Base-by-base conservation (phyloP, 2,797 vertebrate genomes). In the Carapus acus region DNA sequence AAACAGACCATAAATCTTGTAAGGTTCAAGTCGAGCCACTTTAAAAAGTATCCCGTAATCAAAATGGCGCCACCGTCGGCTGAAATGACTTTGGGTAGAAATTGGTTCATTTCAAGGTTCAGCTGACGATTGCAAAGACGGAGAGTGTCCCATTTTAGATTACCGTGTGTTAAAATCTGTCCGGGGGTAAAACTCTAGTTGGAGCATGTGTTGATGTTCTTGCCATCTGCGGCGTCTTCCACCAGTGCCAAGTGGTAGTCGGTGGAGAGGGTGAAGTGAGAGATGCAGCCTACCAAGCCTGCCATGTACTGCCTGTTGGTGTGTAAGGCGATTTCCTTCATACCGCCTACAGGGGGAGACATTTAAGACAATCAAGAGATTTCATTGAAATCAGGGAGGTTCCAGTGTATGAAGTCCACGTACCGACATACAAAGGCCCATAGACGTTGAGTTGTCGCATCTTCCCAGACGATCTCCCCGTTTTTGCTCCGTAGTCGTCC, bases 171-270 rank as follows among this genome's bases (percentile, higher is more conserved):
- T 60, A 37, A 43, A 33, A 33, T 8, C 24, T 9, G 8, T 9
- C 8, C 12, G 6, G 37, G 57, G 45, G 59, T 54, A 21, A 34
- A 55, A 73, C 78, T 88, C 83, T 91, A 96, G 74, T 90, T 90
- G 74, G 91, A 90, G 67, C 96, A 98, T 0, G 85, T 98, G 76
- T 98, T 96, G 86, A 99, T 97, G 87, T 99, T 99, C 83, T 97
- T 97, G 64, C 96, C 96, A 0, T 93, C 92, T 0, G 85, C 52
- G 0, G 96, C 96, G 0, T 96, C 92, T 76, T 93, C 94, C 73
- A 98, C 95, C 53, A 99, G 87, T 0, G 93, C 87, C 63, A 97
- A 65, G 76, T 97, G 94, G 72, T 91, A 96, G 79, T 98, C 94
- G 0, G 93, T 96, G n/a, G 94, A 95, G 39, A 99, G 89, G 0